phyloP scores from a whole-genome alignment of 2,113 vertebrate genomes.

The Pycnonotus jocosus region DNA sequence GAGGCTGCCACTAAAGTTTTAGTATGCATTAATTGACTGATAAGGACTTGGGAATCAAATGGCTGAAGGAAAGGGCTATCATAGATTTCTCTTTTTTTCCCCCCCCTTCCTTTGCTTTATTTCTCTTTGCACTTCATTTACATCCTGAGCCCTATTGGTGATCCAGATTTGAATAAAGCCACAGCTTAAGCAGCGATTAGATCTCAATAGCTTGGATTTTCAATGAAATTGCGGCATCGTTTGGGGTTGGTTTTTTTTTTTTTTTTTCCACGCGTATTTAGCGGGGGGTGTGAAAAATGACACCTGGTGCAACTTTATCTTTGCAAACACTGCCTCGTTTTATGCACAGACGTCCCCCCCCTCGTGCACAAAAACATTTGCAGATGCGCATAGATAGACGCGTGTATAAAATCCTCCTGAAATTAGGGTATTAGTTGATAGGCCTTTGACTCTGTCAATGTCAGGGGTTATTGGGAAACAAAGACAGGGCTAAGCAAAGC shows the following conservation, averaged over 20 bases:
- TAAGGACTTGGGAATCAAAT: conserved; percentile 72
- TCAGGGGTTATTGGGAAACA: conserved; percentile 72
- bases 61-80: conserved; percentile 69
- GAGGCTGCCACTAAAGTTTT: conserved; percentile 65
- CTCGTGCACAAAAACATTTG: neutral
- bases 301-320: conserved; percentile 75
- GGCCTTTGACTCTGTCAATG: conserved; percentile 69
- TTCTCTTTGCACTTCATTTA: conserved; percentile 76
- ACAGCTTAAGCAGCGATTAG: conserved; percentile 74
- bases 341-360: neutral
- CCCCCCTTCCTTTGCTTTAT: conserved; percentile 58
- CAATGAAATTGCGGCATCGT: conserved; percentile 64
- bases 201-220: conserved; percentile 77
- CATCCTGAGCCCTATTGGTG: conserved; percentile 75
- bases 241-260: neutral
- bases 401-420: conserved; percentile 25
- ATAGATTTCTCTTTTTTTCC: neutral
- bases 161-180: conserved; percentile 78
- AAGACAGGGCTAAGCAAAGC: conserved; percentile 57
- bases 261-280: conserved; percentile 47
- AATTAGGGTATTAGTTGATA: conserved; percentile 64
- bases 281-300: conserved; percentile 69
- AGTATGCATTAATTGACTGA: conserved; percentile 73
- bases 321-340: conserved; percentile 33
- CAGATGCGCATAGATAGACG: neutral